Conservation (phyloP, 23 tunicate species). For the Ascidia mentula region DNA sequence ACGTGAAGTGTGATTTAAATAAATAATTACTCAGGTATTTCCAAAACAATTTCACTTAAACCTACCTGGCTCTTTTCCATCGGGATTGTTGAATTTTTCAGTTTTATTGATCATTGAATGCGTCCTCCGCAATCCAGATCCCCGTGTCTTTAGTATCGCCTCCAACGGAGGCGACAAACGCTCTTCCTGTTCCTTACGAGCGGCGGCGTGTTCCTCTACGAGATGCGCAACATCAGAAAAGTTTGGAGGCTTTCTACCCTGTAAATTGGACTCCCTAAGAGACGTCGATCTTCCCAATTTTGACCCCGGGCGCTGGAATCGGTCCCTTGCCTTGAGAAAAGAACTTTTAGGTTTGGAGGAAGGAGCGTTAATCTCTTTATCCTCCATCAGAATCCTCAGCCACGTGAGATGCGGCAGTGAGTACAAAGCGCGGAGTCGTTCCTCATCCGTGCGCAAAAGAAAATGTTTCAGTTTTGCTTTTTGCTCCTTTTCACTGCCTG, state of each 20-base stretch:
- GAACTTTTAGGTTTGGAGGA: background rate
- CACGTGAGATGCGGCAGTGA: background rate
- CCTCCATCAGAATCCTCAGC: constrained; percentile 5
- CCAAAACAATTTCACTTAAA: too few species aligned
- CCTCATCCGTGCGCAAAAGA: background rate
- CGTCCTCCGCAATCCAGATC: background rate
- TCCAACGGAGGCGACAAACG: constrained; percentile 4
- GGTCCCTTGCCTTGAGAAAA: background rate
- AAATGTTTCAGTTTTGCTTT: constrained; percentile 21
- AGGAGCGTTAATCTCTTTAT: background rate
- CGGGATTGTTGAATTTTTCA: too few species aligned
- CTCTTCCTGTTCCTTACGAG: background rate
- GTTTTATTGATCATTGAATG: background rate
- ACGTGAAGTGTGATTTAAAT: too few species aligned
- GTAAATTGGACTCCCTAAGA: background rate
- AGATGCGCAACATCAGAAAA: constrained; percentile 3
- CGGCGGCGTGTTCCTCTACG: constrained; percentile 13
- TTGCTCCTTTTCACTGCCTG: constrained; percentile 18
- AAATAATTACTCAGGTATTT: too few species aligned
- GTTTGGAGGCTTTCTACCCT: background rate
- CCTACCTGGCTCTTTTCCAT: too few species aligned
- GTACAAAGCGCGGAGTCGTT: background rate
- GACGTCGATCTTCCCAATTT: constrained; percentile 1
- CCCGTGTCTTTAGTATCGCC: background rate
- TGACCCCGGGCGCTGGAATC: background rate